Evolutionary conservation across 2,888 invertebrate genomes (phyloP).

Genomic region (Metopia argyrocephala): DNA sequence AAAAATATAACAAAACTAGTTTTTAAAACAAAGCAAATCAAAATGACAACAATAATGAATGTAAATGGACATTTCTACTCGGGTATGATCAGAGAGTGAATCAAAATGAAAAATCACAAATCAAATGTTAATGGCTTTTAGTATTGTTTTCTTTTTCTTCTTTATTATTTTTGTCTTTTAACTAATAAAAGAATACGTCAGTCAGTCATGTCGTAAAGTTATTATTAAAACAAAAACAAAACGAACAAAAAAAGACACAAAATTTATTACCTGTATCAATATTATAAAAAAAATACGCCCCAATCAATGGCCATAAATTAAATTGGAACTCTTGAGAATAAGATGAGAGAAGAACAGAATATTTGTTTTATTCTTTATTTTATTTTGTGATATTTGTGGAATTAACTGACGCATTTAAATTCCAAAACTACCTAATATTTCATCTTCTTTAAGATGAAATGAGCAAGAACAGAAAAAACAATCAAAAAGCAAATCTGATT

Average conservation of each 20-base stretch:
- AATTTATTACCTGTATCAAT: constrained; percentile 68
- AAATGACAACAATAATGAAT: not conserved
- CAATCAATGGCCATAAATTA: constrained; percentile 67
- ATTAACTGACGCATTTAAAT: constrained; percentile 32
- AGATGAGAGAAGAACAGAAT: constrained; percentile 28
- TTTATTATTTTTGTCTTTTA: not conserved
- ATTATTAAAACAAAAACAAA: constrained; percentile 4
- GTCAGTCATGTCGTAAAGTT: constrained; percentile 2
- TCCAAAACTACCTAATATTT: constrained; percentile 54
- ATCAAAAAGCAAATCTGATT: constrained; percentile 52
- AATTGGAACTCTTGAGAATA: not conserved
- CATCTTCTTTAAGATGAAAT: constrained; percentile 46
- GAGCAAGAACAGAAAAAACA: constrained; percentile 22
- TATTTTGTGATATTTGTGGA: not conserved
- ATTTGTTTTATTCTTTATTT: constrained; percentile 36
- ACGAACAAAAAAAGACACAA: constrained; percentile 16
- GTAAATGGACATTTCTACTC: not conserved
- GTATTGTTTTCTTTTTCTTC: constrained; percentile 9
- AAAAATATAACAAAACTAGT: constrained; percentile 12
- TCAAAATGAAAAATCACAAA: constrained; percentile 66
- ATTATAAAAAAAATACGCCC: constrained; percentile 58
- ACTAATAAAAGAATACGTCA: constrained; percentile 65
- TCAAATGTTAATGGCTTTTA: constrained; percentile 63
- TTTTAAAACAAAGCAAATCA: not conserved
- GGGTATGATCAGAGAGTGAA: constrained; percentile 32